Conservation (phyloP, 1,140 invertebrate species). For the Drosophila bifasciata region DNA sequence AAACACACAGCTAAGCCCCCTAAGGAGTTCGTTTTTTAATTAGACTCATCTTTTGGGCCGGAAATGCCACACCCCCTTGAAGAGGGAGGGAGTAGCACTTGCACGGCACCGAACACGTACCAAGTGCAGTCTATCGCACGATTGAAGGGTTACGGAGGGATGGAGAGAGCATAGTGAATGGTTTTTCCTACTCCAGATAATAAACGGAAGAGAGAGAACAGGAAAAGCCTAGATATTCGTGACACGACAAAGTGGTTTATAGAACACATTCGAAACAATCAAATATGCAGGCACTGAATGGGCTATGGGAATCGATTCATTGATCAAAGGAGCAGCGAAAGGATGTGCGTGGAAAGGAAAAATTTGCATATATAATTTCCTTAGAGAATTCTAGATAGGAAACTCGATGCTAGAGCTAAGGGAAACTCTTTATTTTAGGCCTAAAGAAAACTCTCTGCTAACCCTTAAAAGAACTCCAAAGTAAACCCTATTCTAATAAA, state of each 20-base stretch:
- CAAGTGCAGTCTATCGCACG: constrained; percentile 21
- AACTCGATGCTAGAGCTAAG: not conserved
- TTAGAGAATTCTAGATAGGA: not conserved
- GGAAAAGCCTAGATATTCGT: constrained; percentile 63
- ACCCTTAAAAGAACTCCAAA: not conserved
- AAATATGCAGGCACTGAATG: constrained; percentile 39
- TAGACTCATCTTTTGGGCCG: constrained; percentile 61
- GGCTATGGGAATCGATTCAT: constrained; percentile 9
- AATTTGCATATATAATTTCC: constrained; percentile 58
- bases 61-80: constrained; percentile 56
- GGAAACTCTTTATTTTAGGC: not conserved
- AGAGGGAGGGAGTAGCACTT: too few species aligned
- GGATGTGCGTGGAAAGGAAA: constrained; percentile 58
- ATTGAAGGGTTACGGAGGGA: constrained; percentile 21
- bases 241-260: constrained; percentile 64
- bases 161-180: not conserved
- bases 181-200: constrained; percentile 46
- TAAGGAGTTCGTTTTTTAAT: constrained; percentile 57
- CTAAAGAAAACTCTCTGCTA: too few species aligned
- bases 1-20: constrained; percentile 29
- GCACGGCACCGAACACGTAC: constrained; percentile 55
- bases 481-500: not conserved
- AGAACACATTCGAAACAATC: constrained; percentile 16
- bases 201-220: constrained; percentile 26
- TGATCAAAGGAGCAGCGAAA: constrained; percentile 62